A percentile compares a stretch with the other conserved stretches of the same genome.
These are phyloP conservation scores for Centruroides sculpturatus DNA, from an alignment of 1,140 invertebrate genomes.

Conservation along the genomic window DNA sequence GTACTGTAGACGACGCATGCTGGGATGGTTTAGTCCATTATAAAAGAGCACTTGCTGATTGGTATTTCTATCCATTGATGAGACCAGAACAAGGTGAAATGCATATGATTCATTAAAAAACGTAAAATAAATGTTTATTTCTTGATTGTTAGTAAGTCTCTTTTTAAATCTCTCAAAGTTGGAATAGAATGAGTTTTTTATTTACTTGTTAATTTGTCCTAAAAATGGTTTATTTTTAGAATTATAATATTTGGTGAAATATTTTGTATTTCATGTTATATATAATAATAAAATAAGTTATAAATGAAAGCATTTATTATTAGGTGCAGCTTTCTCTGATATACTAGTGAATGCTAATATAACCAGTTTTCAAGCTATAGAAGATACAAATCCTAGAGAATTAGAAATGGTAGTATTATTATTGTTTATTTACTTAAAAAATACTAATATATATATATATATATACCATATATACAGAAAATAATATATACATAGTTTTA, in stretches of 20 bases:
- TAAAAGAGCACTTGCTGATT: not conserved
- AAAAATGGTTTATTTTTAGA: not conserved
- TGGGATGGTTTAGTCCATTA: no score
- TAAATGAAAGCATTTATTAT: not conserved
- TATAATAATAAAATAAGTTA: not conserved
- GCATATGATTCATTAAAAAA: not conserved
- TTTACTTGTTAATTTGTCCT: not conserved
- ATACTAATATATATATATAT: no score
- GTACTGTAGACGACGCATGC: no score
- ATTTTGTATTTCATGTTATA: not conserved
- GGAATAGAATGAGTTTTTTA: no score
- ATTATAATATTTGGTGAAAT: not conserved
- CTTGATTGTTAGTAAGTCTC: no score
- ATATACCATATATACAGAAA: no score
- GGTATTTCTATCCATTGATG: no score
- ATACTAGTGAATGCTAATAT: constrained; percentile 48
- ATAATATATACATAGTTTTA: no score
- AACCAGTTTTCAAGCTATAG: constrained; percentile 45
- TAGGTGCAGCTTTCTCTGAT: constrained; percentile 38
- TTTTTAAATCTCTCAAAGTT: no score
- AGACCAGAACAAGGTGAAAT: no score
- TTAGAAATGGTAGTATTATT: constrained; percentile 45
- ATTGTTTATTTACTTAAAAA: no score
- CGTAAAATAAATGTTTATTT: no score
- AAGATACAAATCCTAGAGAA: constrained; percentile 49